phyloP scores from a whole-genome alignment of 2,888 invertebrate genomes.

The Drosophila barbarae region DNA sequence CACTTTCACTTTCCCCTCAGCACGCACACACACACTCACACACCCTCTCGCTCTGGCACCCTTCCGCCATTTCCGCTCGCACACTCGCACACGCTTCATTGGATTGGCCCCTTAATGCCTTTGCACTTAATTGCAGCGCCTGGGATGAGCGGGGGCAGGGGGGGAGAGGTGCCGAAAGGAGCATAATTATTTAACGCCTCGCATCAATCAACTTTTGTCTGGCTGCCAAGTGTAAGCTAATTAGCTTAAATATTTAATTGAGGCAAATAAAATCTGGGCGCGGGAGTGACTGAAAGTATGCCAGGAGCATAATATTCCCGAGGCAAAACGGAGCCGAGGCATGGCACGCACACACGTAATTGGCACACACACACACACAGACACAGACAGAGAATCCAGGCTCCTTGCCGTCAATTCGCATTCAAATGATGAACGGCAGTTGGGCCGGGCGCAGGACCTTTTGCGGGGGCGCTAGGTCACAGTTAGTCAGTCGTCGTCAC shows the following conservation, averaged over 20 bases:
- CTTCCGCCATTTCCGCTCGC: constrained; percentile 12
- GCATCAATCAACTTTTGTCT: constrained; percentile 61
- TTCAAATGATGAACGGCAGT: constrained; percentile 43
- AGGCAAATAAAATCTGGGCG: constrained; percentile 61
- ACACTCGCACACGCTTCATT: constrained; percentile 27
- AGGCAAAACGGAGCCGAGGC: neutral
- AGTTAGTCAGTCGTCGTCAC: constrained; percentile 21
- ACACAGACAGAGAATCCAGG: constrained; percentile 1
- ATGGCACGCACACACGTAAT: constrained; percentile 59
- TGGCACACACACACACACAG: constrained; percentile 31
- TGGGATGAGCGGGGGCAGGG: neutral
- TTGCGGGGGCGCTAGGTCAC: constrained; percentile 32
- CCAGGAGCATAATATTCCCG: constrained; percentile 22
- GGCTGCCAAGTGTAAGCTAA: constrained; percentile 66
- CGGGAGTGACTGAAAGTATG: constrained; percentile 17
- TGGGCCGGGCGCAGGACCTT: constrained; percentile 1
- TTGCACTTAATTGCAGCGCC: constrained; percentile 37
- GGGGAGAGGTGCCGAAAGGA: constrained; percentile 13
- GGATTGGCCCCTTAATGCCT: constrained; percentile 41
- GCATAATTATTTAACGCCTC: constrained; percentile 62
- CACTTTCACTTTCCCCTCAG: constrained; percentile 10
- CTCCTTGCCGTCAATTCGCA: constrained; percentile 38
- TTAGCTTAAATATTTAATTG: constrained; percentile 71
- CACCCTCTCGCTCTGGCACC: neutral
- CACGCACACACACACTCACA: neutral